A percentile compares a stretch with the other conserved stretches of the same genome.
phyloP scores from a whole-genome alignment of 2,113 vertebrate genomes.

The Thinocorus orbignyianus region DNA sequence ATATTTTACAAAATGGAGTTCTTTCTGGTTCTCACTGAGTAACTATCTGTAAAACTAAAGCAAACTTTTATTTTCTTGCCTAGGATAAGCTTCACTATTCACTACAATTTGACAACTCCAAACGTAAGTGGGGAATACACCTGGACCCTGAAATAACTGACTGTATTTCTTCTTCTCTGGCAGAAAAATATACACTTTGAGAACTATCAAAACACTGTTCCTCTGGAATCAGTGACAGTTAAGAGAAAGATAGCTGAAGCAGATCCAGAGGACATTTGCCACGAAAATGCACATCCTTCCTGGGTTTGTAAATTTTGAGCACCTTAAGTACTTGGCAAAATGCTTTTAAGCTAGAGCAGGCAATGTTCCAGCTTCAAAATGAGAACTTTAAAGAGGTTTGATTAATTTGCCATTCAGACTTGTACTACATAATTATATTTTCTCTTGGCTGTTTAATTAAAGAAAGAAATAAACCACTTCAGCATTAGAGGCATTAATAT shows the following conservation, averaged over 20 bases:
- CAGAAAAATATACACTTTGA: neutral
- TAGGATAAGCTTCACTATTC: neutral
- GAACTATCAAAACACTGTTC: neutral
- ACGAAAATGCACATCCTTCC: neutral
- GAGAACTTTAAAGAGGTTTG: conserved; percentile 27
- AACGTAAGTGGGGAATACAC: neutral
- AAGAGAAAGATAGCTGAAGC: neutral
- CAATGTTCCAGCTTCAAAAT: conserved; percentile 20
- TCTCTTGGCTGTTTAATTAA: conserved; percentile 24
- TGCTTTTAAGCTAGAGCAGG: neutral
- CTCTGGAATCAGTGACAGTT: neutral
- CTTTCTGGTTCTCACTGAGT: neutral
- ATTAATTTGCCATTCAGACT: conserved; percentile 30
- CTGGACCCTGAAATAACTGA: neutral
- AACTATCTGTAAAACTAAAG: neutral
- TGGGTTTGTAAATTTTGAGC: neutral
- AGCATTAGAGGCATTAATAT: neutral
- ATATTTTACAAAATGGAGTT: neutral
- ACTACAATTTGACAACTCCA: neutral
- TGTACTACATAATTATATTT: neutral
- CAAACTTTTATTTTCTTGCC: neutral
- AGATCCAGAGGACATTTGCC: neutral
- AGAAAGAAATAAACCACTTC: conserved; percentile 22
- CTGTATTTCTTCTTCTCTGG: neutral
- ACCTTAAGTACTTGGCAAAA: conserved; percentile 16